A percentile compares a stretch with the other conserved stretches of the same genome.
Conservation (phyloP, 2,113 vertebrate species). For the Mus musculus region GRCm39 chr6:8680001-8680500, state of each 20-base stretch:
- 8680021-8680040: neutral
- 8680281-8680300: neutral
- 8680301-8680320: neutral
- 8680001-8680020: neutral
- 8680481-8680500: neutral
- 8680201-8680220: slow-evolving; percentile 1
- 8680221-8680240: neutral
- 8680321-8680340: neutral
- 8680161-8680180: neutral
- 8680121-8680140: neutral
- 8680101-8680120: too few species aligned
- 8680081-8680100: neutral
- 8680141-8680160: neutral
- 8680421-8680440: neutral
- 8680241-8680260: neutral
- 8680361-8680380: neutral
- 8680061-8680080: neutral
- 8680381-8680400: too few species aligned
- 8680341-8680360: neutral
- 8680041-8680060: neutral
- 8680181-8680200: neutral
- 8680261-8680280: neutral
- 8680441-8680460: neutral
- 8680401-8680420: neutral
- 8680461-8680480: neutral